A percentile compares a stretch with the other conserved stretches of the same genome.
Conservation (phyloP, 2,888 invertebrate species). For the Acronicta aceris region DNA sequence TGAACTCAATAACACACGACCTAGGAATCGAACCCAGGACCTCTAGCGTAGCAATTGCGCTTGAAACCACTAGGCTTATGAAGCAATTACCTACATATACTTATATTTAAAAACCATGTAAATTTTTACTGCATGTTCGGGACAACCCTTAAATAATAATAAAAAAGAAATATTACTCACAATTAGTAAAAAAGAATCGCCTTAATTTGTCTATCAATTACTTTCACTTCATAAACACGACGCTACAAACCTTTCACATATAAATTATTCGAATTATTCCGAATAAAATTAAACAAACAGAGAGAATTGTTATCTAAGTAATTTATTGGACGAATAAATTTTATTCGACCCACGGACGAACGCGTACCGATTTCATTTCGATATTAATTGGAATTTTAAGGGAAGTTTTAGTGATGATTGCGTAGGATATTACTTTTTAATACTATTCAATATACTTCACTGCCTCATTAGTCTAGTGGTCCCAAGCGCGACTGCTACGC, state of each 20-base stretch:
- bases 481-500: too few relatives aligned
- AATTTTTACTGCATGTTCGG: too few relatives aligned
- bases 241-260: slow-evolving; percentile 8
- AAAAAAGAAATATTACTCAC: neutral
- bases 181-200: neutral
- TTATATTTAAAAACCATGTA: too few relatives aligned
- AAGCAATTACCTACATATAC: too few relatives aligned
- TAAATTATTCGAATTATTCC: slow-evolving; percentile 52
- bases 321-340: slow-evolving; percentile 68
- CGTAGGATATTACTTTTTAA: slow-evolving; percentile 7
- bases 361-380: slow-evolving; percentile 47
- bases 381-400: slow-evolving; percentile 46
- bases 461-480: too few relatives aligned
- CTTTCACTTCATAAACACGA: slow-evolving; percentile 9
- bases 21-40: too few relatives aligned
- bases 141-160: too few relatives aligned
- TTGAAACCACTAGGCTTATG: too few relatives aligned
- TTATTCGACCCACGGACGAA: slow-evolving; percentile 53
- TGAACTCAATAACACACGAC: too few relatives aligned
- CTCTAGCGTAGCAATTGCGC: too few relatives aligned
- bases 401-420: slow-evolving; percentile 23
- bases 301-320: slow-evolving; percentile 60
- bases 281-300: slow-evolving; percentile 64
- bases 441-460: too few relatives aligned
- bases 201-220: slow-evolving; percentile 25